Base-by-base conservation (phyloP, 2,113 vertebrate genomes). In the Sciurus niger region DNA sequence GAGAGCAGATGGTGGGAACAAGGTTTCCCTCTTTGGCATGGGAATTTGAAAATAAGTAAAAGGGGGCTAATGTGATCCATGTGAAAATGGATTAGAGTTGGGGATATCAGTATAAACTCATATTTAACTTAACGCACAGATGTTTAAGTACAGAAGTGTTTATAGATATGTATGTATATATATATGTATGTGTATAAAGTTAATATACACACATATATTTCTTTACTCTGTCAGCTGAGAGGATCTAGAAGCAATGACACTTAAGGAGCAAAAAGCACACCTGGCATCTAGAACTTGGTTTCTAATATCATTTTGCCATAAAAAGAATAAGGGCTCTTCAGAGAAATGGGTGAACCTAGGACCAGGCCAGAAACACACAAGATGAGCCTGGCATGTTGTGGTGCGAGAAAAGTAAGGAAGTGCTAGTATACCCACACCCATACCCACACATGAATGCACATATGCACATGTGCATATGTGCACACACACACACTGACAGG, bases 41-140 rank as follows among this genome's bases (percentile, higher is more conserved):
- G 67, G 63, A 93, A 96, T 72, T 80, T 80, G 51, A n/a, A 95
- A 37, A 94, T 85, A 93, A 89, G 51, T 20, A 93, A 88, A 28
- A 67, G 25, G 63, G 89, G 9, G 34, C 60, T 86, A 95, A 95
- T 95, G 85, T 85, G 28, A 90, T 65, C 34, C 60, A 74, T 68
- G 76, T 82, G 34, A 78, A 74, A 89, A 92, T 46, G 24, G 72
- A 73, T 91, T 43, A 58, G 55, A 93, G 37, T 90, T 96, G 67
- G 85, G 84, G 48, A 89, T 32, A 85, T 85, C 55, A 77, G 20
- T 84, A 96, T 80, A 67, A 84, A 53, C 43, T 89, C 58, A 85
- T 11, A 4, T 86, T 96, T 89, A 94, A 84, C 34, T 80, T 74
- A 93, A 78, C 73, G 67, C 73, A 74, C 46, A 94, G 63, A 96